phyloP scores from a whole-genome alignment of 2,888 invertebrate genomes.

The Keiferia lycopersicella region DNA sequence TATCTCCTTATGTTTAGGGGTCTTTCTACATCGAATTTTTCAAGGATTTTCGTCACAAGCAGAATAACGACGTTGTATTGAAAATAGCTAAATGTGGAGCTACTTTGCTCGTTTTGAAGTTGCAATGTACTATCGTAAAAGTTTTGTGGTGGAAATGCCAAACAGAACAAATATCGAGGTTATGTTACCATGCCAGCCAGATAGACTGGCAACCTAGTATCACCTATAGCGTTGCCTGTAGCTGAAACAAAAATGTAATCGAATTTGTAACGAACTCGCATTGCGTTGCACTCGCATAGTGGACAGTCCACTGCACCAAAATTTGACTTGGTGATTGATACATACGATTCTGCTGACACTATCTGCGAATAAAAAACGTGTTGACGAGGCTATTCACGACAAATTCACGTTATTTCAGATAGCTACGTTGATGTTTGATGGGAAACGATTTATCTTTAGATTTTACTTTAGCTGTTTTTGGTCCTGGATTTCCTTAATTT shows the following conservation, averaged over 20 bases:
- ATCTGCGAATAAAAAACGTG: constrained; percentile 10
- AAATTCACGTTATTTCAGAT: constrained; percentile 3
- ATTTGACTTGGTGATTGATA: constrained; percentile 23
- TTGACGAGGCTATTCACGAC: background rate
- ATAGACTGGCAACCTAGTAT: background rate
- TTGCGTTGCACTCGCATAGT: background rate
- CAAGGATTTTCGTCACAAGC: too few relatives aligned
- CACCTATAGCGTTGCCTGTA: background rate
- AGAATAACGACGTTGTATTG: too few relatives aligned
- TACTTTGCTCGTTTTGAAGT: too few relatives aligned
- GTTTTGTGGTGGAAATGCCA: background rate
- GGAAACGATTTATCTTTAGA: background rate
- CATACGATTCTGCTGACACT: background rate
- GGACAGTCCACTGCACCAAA: background rate
- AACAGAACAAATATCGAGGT: too few relatives aligned
- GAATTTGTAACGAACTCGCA: constrained; percentile 10
- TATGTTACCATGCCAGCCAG: background rate
- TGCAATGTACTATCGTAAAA: too few relatives aligned
- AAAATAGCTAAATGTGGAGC: background rate
- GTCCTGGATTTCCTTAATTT: background rate
- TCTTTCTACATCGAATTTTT: too few relatives aligned
- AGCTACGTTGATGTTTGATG: constrained; percentile 1
- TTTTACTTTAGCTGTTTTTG: background rate
- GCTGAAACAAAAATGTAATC: constrained; percentile 4
- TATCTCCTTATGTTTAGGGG: constrained; percentile 27